These are phyloP conservation scores for Cinclus cinclus DNA, from an alignment of 2,113 vertebrate species.

Conservation along the genomic window DNA sequence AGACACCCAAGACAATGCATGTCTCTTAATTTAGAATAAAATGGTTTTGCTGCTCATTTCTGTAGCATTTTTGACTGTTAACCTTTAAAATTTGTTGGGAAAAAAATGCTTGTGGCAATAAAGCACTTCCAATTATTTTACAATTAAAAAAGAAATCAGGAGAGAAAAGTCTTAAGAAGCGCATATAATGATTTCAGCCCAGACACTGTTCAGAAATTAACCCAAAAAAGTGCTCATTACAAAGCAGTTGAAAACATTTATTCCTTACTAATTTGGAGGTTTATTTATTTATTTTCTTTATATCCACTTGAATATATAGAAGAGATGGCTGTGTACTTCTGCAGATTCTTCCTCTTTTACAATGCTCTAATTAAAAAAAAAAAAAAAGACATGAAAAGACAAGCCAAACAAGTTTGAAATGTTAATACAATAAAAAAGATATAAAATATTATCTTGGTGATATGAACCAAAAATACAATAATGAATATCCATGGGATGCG, in stretches of 20 bases:
- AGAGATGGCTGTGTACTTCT: not conserved
- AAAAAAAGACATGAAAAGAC: not conserved
- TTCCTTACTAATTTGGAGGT: not conserved
- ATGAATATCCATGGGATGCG: conserved; percentile 18
- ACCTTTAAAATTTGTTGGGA: not conserved
- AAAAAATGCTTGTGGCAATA: not conserved
- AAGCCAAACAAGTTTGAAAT: not conserved
- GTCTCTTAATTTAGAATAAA: not conserved
- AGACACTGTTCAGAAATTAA: not conserved
- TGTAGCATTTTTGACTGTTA: not conserved
- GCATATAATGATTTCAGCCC: not conserved
- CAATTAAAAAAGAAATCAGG: not conserved
- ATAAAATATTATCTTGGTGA: not conserved
- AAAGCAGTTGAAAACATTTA: not conserved
- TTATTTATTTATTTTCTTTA: not conserved
- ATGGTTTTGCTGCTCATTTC: not conserved
- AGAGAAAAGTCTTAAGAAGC: not conserved
- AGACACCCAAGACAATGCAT: not conserved
- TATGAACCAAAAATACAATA: conserved; percentile 28
- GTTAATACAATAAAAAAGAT: conserved; percentile 8
- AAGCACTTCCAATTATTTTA: not conserved
- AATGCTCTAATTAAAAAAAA: not conserved
- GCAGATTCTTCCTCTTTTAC: not conserved
- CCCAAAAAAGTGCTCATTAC: not conserved
- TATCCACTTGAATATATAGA: not conserved